phyloP scores from a whole-genome alignment of 2,797 vertebrate species.

The Gastrophryne carolinensis region DNA sequence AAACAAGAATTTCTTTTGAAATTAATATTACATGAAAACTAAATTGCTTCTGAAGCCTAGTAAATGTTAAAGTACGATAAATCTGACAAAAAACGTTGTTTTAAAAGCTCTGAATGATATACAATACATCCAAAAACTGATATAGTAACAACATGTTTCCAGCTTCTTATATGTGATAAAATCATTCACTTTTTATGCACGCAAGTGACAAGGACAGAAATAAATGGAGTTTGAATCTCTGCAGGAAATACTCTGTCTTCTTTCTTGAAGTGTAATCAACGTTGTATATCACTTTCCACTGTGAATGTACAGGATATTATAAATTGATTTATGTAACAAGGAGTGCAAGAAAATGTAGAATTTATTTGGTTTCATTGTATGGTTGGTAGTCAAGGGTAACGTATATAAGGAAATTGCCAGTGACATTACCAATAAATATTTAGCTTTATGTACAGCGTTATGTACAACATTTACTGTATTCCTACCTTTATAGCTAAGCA shows the following conservation, averaged over 20 bases:
- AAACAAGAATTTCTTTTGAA: conserved; percentile 68
- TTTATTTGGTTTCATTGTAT: conserved; percentile 18
- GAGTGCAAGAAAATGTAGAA: not conserved
- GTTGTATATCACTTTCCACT: conserved; percentile 41
- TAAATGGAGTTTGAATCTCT: conserved; percentile 68
- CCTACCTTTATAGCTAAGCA: no score
- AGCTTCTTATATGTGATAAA: conserved; percentile 71
- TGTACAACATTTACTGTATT: no score
- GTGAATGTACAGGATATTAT: conserved; percentile 36
- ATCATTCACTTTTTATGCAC: conserved; percentile 74
- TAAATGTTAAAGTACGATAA: conserved; percentile 71
- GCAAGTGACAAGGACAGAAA: conserved; percentile 73
- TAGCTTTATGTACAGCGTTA: no score
- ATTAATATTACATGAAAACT: conserved; percentile 78
- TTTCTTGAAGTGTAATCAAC: conserved; percentile 55
- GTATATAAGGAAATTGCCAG: not conserved
- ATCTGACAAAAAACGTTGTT: conserved; percentile 74
- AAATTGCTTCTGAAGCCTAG: conserved; percentile 71
- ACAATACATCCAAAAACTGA: conserved; percentile 66
- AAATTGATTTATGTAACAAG: conserved; percentile 31
- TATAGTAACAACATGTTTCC: conserved; percentile 68
- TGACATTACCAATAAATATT: not conserved
- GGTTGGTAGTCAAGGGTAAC: not conserved
- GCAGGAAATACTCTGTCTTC: conserved; percentile 62
- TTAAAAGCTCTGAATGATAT: conserved; percentile 76